Conservation (phyloP, 1,140 invertebrate species). For the Aphaenogaster floridana region DNA sequence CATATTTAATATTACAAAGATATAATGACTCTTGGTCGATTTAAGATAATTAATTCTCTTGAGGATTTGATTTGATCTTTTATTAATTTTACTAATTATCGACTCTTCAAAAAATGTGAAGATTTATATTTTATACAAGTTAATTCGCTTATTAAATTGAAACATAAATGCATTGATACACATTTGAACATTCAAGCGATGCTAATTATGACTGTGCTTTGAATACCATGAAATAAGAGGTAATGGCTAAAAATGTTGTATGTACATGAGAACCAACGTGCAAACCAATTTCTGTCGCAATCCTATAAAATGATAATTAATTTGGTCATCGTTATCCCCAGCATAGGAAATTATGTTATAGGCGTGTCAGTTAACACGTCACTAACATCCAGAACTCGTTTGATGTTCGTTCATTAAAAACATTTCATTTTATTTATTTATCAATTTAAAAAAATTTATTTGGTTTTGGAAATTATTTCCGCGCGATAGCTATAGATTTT, state of each 20-base stretch:
- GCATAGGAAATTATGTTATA: background rate
- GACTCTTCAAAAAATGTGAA: background rate
- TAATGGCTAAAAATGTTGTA: slow-evolving; percentile 42
- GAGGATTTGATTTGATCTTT: background rate
- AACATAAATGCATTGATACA: slow-evolving; percentile 33
- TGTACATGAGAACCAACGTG: background rate
- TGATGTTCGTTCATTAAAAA: background rate
- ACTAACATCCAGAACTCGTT: background rate
- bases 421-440: slow-evolving; percentile 5
- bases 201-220: slow-evolving; percentile 41
- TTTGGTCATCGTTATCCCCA: slow-evolving; percentile 31
- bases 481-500: background rate
- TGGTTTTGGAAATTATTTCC: background rate
- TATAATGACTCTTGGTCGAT: background rate
- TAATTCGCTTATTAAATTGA: slow-evolving; percentile 34
- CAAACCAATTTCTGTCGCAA: slow-evolving; percentile 33
- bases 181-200: slow-evolving; percentile 35
- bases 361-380: slow-evolving; percentile 11
- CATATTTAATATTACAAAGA: background rate
- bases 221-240: slow-evolving; percentile 33
- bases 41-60: background rate
- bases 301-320: slow-evolving; percentile 51
- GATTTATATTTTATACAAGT: background rate
- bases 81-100: background rate
- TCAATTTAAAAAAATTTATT: background rate